phyloP scores from a whole-genome alignment of 1,140 invertebrate species.

The Vollenhovia emeryi region DNA sequence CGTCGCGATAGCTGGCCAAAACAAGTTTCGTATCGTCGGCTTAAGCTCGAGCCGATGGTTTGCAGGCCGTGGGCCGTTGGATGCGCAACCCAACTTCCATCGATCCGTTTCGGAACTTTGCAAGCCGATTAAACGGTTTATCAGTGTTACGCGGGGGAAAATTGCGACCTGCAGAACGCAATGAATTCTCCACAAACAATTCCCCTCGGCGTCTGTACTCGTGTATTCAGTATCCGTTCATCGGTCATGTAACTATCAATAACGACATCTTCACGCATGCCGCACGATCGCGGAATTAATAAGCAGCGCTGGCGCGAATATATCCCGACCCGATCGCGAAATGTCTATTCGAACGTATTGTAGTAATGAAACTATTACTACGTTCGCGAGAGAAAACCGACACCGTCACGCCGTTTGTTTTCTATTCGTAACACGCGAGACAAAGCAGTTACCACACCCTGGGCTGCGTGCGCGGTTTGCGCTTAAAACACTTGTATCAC shows the following conservation, averaged over 20 bases:
- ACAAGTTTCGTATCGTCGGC: constrained; percentile 52
- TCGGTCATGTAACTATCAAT: not conserved
- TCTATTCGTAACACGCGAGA: constrained; percentile 71
- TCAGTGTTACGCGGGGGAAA: constrained; percentile 33
- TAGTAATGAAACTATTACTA: constrained; percentile 29
- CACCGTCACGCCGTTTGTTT: constrained; percentile 48
- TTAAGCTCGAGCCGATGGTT: constrained; percentile 28
- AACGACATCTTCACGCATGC: not conserved
- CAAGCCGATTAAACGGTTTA: constrained; percentile 55
- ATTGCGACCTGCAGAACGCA: constrained; percentile 25
- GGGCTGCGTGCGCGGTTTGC: constrained; percentile 67
- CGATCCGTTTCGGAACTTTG: constrained; percentile 58
- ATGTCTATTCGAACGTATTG: not conserved
- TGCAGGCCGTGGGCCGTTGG: not conserved
- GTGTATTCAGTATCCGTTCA: too few relatives aligned
- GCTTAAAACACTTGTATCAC: constrained; percentile 69
- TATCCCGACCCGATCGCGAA: not conserved
- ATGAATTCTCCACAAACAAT: not conserved
- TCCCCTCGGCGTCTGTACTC: not conserved
- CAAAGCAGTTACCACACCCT: constrained; percentile 73
- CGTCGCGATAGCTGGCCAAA: constrained; percentile 40
- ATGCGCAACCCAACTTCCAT: constrained; percentile 43
- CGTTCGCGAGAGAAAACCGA: not conserved
- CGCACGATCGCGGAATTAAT: not conserved
- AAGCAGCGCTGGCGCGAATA: not conserved